phyloP scores from a whole-genome alignment of 2,113 vertebrate genomes.

The Corythornis cristatus region DNA sequence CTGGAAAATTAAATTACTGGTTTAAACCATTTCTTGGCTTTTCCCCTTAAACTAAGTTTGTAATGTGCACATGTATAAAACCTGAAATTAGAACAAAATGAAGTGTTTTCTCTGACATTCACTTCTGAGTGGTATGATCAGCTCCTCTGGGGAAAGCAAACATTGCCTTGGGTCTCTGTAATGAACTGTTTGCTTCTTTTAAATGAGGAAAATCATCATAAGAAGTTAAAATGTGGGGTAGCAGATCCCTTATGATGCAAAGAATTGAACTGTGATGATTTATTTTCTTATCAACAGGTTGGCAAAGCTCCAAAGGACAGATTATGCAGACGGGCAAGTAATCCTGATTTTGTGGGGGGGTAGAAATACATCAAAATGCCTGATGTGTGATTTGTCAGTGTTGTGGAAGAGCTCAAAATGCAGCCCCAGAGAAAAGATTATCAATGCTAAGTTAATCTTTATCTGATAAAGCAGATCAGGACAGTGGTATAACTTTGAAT shows the following conservation, averaged over 20 bases:
- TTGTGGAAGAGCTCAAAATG: not conserved
- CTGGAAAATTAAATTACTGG: too few relatives aligned
- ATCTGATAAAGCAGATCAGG: not conserved
- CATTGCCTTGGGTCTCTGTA: not conserved
- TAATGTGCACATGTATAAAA: not conserved
- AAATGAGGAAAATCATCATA: not conserved
- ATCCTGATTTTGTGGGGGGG: not conserved
- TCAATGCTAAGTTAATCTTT: not conserved
- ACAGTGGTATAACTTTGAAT: not conserved
- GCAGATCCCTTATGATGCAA: not conserved
- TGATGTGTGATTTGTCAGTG: not conserved
- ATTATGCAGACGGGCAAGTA: conserved; percentile 90
- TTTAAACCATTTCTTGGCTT: not conserved
- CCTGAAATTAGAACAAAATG: not conserved
- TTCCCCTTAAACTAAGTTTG: not conserved
- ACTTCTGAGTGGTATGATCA: not conserved
- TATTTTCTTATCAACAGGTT: conserved; percentile 76
- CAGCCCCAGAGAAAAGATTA: not conserved
- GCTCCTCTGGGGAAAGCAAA: not conserved
- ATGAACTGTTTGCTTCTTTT: not conserved
- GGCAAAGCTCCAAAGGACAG: conserved; percentile 97
- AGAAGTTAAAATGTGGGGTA: not conserved
- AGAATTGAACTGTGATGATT: not conserved
- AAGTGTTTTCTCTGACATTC: not conserved
- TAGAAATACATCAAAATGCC: not conserved